These are phyloP conservation scores for Oreohelix idahoensis DNA, from an alignment of 1,140 invertebrate genomes.

Conservation along the genomic window DNA sequence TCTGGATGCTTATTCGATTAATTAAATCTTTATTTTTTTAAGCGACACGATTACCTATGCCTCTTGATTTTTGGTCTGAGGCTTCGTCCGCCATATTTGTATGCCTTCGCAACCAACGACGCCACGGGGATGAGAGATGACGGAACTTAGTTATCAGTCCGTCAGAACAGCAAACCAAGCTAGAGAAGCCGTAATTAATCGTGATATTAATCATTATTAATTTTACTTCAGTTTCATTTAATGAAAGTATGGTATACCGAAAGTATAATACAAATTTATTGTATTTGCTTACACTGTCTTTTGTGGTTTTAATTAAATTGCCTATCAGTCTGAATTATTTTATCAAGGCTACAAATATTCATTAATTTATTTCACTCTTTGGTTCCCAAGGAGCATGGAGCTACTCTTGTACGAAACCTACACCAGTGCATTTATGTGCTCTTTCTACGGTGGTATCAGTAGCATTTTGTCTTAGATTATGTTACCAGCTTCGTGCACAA, in stretches of 20 bases:
- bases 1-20: too few relatives aligned
- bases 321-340: not conserved
- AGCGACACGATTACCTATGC: not conserved
- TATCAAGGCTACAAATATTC: not conserved
- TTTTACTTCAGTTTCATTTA: not conserved
- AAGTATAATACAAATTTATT: not conserved
- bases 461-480: too few relatives aligned
- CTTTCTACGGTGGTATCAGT: too few relatives aligned
- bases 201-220: not conserved
- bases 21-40: not conserved
- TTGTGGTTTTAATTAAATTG: not conserved
- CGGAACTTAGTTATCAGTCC: conserved; percentile 68
- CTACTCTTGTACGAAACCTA: too few relatives aligned
- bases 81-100: conserved; percentile 24
- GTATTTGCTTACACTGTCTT: too few relatives aligned
- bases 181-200: conserved; percentile 65
- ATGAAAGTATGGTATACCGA: not conserved
- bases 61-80: not conserved
- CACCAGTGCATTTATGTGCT: too few relatives aligned
- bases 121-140: conserved; percentile 50
- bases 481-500: too few relatives aligned
- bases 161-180: conserved; percentile 70
- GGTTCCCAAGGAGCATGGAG: too few relatives aligned
- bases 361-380: not conserved
- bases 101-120: conserved; percentile 40